phyloP scores from a whole-genome alignment of 2,888 invertebrate genomes.

The Noctuana brunneofusca region DNA sequence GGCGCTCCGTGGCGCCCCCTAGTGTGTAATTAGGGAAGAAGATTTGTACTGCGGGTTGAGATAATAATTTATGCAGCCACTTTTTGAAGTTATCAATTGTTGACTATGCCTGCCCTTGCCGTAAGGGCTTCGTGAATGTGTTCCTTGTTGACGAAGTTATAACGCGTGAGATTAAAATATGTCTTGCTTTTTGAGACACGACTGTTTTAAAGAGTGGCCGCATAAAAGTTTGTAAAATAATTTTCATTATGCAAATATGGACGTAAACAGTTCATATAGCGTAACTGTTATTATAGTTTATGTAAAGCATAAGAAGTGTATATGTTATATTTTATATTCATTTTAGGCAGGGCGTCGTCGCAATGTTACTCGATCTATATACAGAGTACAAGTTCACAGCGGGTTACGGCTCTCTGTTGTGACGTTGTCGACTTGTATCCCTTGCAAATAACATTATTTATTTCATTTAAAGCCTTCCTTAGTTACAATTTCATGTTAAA shows the following conservation, averaged over 20 bases:
- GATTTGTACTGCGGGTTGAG: constrained; percentile 55
- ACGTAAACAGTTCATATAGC: constrained; percentile 73
- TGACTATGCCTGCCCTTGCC: constrained; percentile 4
- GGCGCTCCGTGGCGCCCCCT: constrained; percentile 46
- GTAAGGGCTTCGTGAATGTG: neutral
- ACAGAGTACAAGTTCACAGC: constrained; percentile 39
- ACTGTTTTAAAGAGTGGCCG: constrained; percentile 43
- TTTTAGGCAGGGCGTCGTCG: constrained; percentile 49
- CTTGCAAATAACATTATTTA: constrained; percentile 53
- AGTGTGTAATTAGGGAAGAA: constrained; percentile 56
- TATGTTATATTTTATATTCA: constrained; percentile 77
- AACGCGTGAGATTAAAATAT: constrained; percentile 29
- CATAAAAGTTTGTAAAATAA: constrained; percentile 64
- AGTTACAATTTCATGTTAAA: constrained; percentile 66
- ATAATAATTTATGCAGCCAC: constrained; percentile 39
- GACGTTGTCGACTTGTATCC: constrained; percentile 45
- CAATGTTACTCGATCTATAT: constrained; percentile 33
- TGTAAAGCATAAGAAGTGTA: constrained; percentile 79
- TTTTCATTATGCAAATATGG: constrained; percentile 66
- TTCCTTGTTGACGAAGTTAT: constrained; percentile 9
- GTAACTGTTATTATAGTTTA: constrained; percentile 80
- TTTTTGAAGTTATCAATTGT: constrained; percentile 32
- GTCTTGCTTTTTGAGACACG: constrained; percentile 30
- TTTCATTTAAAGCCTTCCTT: constrained; percentile 70
- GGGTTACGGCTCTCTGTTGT: constrained; percentile 14